phyloP scores from a whole-genome alignment of 2,888 invertebrate genomes.

The Perizoma flavofasciatum region DNA sequence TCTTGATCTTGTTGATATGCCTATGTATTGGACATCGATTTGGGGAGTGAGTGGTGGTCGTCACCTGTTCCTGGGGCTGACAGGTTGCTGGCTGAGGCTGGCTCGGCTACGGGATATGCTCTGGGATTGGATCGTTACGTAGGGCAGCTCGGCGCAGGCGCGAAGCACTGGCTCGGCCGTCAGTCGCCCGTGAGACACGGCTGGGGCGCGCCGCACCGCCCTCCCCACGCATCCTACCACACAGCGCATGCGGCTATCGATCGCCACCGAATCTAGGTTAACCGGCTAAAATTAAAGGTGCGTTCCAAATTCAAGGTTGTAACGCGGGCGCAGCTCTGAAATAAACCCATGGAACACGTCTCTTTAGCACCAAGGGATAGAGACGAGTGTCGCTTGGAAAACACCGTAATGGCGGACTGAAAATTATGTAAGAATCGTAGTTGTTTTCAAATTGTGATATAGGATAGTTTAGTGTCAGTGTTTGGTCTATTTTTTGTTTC shows the following conservation, averaged over 20 bases:
- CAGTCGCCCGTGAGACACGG: slow-evolving; percentile 62
- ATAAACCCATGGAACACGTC: slow-evolving; percentile 67
- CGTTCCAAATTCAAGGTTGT: slow-evolving; percentile 81
- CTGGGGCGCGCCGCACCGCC: slow-evolving; percentile 50
- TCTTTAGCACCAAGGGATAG: slow-evolving; percentile 44
- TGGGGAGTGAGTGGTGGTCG: slow-evolving; percentile 4
- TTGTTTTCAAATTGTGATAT: slow-evolving; percentile 63
- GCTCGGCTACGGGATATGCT: too few relatives aligned
- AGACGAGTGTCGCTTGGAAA: slow-evolving; percentile 66
- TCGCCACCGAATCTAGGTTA: slow-evolving; percentile 79
- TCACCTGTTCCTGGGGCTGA: slow-evolving; percentile 42
- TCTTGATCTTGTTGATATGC: too few relatives aligned
- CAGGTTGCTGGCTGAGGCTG: slow-evolving; percentile 22
- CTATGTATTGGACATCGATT: background rate
- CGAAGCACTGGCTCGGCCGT: slow-evolving; percentile 43
- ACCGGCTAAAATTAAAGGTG: slow-evolving; percentile 83
- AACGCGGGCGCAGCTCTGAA: slow-evolving; percentile 77
- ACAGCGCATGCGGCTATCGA: slow-evolving; percentile 79
- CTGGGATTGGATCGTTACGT: slow-evolving; percentile 48
- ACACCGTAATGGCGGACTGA: slow-evolving; percentile 66
- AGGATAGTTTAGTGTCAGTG: slow-evolving; percentile 46
- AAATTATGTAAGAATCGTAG: slow-evolving; percentile 77
- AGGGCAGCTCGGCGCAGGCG: slow-evolving; percentile 36
- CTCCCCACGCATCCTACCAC: slow-evolving; percentile 54
- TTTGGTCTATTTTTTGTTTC: slow-evolving; percentile 38